Conservation (phyloP, 35 echinoderm and acorn worm genomes). For the Amphiura filiformis region DNA sequence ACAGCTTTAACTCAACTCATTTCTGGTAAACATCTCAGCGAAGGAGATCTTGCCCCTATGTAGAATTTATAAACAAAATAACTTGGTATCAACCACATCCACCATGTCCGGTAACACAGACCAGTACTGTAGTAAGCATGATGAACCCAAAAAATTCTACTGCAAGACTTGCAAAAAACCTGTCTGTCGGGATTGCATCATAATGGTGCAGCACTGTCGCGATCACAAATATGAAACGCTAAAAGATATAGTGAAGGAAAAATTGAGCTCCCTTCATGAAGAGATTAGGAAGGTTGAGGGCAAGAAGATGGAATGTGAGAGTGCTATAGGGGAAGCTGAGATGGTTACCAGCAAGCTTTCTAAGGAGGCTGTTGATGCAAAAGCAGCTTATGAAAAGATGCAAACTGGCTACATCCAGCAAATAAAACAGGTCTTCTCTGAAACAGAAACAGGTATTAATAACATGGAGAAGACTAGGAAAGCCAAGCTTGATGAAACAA, state of each 20-base stretch:
- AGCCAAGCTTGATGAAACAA: neutral
- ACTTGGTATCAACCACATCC: too few relatives aligned
- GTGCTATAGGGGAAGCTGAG: too few relatives aligned
- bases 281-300: neutral
- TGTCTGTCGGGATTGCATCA: neutral
- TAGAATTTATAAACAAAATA: too few relatives aligned
- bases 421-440: neutral
- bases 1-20: too few relatives aligned
- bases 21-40: too few relatives aligned
- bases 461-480: neutral
- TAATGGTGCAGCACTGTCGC: neutral
- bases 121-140: neutral
- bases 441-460: neutral
- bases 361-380: neutral
- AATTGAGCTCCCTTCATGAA: neutral
- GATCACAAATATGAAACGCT: neutral
- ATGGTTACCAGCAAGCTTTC: neutral
- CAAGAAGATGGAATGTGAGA: too few relatives aligned
- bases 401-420: neutral
- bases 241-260: neutral
- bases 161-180: neutral
- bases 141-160: neutral
- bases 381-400: neutral
- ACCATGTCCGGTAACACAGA: too few relatives aligned
- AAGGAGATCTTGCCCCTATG: too few relatives aligned